Percentiles rank a stretch among this genome's conserved stretches.
Conservation (phyloP, 2,888 invertebrate species). For the Chaetogeoica ovagalla region DNA sequence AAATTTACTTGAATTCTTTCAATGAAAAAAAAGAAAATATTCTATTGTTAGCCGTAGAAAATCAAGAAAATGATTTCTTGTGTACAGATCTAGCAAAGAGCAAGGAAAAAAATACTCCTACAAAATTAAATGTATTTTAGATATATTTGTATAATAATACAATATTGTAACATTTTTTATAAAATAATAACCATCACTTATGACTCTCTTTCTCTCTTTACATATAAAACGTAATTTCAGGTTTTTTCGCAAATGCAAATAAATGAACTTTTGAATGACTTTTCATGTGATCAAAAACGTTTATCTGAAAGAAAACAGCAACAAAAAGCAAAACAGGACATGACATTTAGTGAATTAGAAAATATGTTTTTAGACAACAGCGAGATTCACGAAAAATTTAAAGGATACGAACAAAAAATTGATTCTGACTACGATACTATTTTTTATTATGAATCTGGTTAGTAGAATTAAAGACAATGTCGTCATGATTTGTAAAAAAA, state of each 20-base stretch:
- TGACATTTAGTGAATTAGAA: conserved; percentile 45
- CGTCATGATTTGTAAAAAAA: neutral
- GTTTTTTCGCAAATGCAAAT: conserved; percentile 41
- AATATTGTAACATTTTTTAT: neutral
- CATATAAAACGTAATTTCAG: conserved; percentile 7
- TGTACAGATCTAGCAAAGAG: neutral
- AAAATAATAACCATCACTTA: neutral
- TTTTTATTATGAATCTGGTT: conserved; percentile 41
- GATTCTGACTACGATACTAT: conserved; percentile 32
- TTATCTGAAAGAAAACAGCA: conserved; percentile 21
- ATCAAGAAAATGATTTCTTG: conserved; percentile 30
- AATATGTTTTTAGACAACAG: conserved; percentile 26
- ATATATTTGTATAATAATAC: neutral
- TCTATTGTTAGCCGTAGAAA: conserved; percentile 32
- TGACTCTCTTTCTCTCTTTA: no score
- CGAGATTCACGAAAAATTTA: neutral
- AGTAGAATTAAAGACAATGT: neutral
- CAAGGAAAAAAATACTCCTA: conserved; percentile 1
- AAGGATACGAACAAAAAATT: conserved; percentile 40
- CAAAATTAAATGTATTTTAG: conserved; percentile 32
- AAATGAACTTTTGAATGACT: conserved; percentile 25
- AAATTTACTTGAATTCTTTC: neutral
- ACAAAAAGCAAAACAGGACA: conserved; percentile 37
- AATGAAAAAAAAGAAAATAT: conserved; percentile 33
- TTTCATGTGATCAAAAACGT: conserved; percentile 29